Conservation (phyloP, 2,888 invertebrate genomes). For the Mellilla xanthometata region DNA sequence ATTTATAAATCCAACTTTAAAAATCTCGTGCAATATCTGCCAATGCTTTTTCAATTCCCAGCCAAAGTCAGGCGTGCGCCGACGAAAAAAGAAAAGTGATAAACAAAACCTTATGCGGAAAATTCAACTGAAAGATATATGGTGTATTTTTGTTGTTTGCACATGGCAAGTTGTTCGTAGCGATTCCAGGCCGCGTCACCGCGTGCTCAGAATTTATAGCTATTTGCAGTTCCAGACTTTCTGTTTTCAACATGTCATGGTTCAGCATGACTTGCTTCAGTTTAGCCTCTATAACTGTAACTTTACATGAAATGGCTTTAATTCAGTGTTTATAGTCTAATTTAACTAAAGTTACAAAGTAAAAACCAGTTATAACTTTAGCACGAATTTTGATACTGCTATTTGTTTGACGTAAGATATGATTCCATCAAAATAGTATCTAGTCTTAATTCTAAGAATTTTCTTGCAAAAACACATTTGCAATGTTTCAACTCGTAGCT, state of each 20-base stretch:
- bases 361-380: too few species aligned
- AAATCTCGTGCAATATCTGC: slow-evolving; percentile 11
- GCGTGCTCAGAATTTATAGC: slow-evolving; percentile 72
- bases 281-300: slow-evolving; percentile 3
- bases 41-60: slow-evolving; percentile 19
- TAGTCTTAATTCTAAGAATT: too few species aligned
- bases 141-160: slow-evolving; percentile 71
- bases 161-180: slow-evolving; percentile 56
- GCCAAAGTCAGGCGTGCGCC: slow-evolving; percentile 27
- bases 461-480: too few species aligned
- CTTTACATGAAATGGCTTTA: too few species aligned
- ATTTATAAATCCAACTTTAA: neutral
- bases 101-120: slow-evolving; percentile 48
- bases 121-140: slow-evolving; percentile 70
- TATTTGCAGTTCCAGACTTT: slow-evolving; percentile 66
- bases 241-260: slow-evolving; percentile 66
- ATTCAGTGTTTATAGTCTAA: too few species aligned
- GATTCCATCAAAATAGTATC: too few species aligned
- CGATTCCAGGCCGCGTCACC: slow-evolving; percentile 72
- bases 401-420: too few species aligned
- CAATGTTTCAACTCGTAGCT: neutral
- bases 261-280: slow-evolving; percentile 48
- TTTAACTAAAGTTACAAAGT: neutral
- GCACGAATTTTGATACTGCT: too few species aligned
- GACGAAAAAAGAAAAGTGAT: slow-evolving; percentile 37